These are phyloP conservation scores for Thinocorus orbignyianus DNA, from an alignment of 2,113 vertebrate species.

Conservation along the genomic window DNA sequence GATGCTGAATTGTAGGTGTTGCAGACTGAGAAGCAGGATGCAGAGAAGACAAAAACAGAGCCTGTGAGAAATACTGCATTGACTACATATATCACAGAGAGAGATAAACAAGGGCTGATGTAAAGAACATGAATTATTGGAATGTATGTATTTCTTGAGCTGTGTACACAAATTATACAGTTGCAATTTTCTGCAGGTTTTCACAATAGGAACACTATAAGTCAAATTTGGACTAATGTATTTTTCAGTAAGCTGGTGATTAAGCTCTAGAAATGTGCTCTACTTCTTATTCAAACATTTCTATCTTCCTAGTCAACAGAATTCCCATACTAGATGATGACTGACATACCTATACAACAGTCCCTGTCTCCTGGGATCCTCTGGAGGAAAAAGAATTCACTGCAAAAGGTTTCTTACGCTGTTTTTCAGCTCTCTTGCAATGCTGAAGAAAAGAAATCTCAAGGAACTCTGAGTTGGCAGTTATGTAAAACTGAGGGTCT, in stretches of 20 bases:
- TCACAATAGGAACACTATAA: background rate
- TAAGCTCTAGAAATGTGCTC: background rate
- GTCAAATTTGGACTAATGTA: background rate
- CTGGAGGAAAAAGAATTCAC: background rate
- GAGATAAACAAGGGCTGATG: background rate
- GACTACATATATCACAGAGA: background rate
- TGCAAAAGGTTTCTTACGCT: background rate
- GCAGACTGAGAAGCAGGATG: conserved; percentile 45
- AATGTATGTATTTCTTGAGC: background rate
- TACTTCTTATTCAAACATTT: background rate
- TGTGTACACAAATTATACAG: background rate
- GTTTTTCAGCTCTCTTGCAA: background rate
- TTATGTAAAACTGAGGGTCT: background rate
- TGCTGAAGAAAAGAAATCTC: background rate
- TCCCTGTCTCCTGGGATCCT: background rate
- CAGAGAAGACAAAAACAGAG: conserved; percentile 40
- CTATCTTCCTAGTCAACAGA: background rate
- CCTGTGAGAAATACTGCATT: background rate
- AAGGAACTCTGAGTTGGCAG: background rate
- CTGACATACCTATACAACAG: background rate
- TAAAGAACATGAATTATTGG: background rate
- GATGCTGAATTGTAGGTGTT: conserved; percentile 59
- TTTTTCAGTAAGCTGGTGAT: conserved; percentile 14
- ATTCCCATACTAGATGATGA: background rate
- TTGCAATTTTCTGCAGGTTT: conserved; percentile 38